phyloP scores from a whole-genome alignment of 1,140 invertebrate species.

The Dinoponera quadriceps region DNA sequence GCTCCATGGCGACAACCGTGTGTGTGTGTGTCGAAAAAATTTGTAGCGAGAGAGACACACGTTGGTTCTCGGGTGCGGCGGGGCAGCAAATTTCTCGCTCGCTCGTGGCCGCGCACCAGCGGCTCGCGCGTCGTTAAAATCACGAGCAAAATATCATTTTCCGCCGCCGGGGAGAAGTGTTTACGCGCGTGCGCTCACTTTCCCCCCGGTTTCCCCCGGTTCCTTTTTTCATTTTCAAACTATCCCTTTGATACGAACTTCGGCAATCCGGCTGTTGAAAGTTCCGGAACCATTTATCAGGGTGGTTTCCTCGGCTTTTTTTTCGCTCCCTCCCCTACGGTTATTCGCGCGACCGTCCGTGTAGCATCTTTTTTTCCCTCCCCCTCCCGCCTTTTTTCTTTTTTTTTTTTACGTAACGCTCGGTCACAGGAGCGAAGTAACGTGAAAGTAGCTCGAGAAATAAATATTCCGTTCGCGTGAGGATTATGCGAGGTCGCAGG shows the following conservation, averaged over 20 bases:
- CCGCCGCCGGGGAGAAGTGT: background rate
- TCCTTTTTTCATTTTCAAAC: conserved; percentile 58
- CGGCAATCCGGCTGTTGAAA: conserved; percentile 57
- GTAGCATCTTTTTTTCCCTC: conserved; percentile 12
- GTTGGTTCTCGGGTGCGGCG: background rate
- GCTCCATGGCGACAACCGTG: too few relatives aligned
- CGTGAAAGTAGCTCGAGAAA: conserved; percentile 60
- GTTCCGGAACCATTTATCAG: conserved; percentile 55
- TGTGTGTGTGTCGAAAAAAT: background rate
- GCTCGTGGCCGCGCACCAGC: background rate
- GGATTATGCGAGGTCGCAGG: conserved; percentile 41
- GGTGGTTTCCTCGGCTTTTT: conserved; percentile 14
- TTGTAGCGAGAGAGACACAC: background rate
- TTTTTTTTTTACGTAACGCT: conserved; percentile 52
- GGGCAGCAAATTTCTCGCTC: background rate
- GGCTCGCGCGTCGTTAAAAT: conserved; percentile 35
- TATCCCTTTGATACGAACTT: conserved; percentile 60
- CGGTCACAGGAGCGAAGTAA: conserved; percentile 58
- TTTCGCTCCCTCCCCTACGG: background rate
- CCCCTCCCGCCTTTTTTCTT: too few relatives aligned
- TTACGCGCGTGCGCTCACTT: conserved; percentile 10
- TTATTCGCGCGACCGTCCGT: conserved; percentile 43
- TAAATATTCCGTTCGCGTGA: conserved; percentile 54
- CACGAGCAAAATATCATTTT: conserved; percentile 47
- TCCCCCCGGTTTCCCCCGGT: conserved; percentile 15